Evolutionary conservation across 2,888 invertebrate species (phyloP), one percentile per base, ranked within the genome.

Genomic region (Catocala sponsa): DNA sequence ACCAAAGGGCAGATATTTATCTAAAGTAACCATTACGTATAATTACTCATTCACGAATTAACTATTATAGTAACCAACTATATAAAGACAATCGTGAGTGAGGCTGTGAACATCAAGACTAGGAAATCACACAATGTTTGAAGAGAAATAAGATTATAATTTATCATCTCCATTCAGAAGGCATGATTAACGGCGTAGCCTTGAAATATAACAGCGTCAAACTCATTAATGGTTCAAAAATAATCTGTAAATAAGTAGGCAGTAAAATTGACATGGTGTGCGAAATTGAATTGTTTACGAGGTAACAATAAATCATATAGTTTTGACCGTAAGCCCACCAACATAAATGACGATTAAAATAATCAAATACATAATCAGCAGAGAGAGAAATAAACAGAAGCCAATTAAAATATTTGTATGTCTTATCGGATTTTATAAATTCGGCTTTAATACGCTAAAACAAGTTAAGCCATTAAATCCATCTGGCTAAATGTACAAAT

Each of bases 31-130:
- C 80, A 81, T 83, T 83, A 85, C 79, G 70, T 81, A 70, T 86
- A 83, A 88, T 88, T 83, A 84, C 70, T 41, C 65, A 74, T 79
- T 83, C 89, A 89, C 88, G 89, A 88, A 79, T 76, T 78, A 63
- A 70, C 79, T 81, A 85, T 87, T 85, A 83, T 70, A 66, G 60
- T 68, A 70, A 68, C 65, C 49, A 63, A 57, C 54, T 25, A 25
- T 61, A 64, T 53, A 55, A 62, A 62, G 55, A 63, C 54, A 59
- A 35, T 61, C 78, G 76, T 78, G 75, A 80, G 68, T 69, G 74
- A 9, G 74, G 72, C 68, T 60, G 47, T 43, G 61, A 48, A 51
- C 49, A 48, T 54, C 59, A 43, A 49, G 15, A 72, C 66, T 63
- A 88, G 88, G 89, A 90, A 88, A 81, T 68, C 33, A 79, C 68